phyloP scores from a whole-genome alignment of 2,797 vertebrate species.

The Sebastes matsubarae region DNA sequence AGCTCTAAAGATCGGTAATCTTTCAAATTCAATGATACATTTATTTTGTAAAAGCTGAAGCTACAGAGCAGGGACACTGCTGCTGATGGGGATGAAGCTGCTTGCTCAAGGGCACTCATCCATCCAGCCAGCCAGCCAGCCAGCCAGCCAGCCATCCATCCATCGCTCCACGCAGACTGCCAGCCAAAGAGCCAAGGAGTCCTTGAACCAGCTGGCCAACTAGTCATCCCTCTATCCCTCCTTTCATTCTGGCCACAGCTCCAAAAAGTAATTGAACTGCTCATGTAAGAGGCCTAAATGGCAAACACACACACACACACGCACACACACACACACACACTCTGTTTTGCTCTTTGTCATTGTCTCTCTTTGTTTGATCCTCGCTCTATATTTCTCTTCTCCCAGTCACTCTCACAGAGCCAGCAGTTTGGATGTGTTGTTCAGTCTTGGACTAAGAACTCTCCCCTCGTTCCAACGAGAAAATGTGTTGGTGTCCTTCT shows the following conservation, averaged over 20 bases:
- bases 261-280: slow-evolving; percentile 69
- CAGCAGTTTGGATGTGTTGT: slow-evolving; percentile 60
- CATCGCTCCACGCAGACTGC: slow-evolving; percentile 35
- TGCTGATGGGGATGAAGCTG: slow-evolving; percentile 42
- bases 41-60: not conserved
- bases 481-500: slow-evolving; percentile 60
- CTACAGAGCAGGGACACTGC: slow-evolving; percentile 1
- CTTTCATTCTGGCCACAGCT: slow-evolving; percentile 58
- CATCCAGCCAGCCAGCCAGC: slow-evolving; percentile 32
- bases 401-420: slow-evolving; percentile 36
- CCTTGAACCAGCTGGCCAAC: slow-evolving; percentile 64
- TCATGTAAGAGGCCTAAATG: slow-evolving; percentile 53
- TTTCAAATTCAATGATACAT: slow-evolving; percentile 1
- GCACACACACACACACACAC: slow-evolving; percentile 3
- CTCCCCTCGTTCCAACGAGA: slow-evolving; percentile 55
- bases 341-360: slow-evolving; percentile 15
- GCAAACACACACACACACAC: slow-evolving; percentile 4
- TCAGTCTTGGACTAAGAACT: slow-evolving; percentile 58
- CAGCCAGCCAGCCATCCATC: slow-evolving; percentile 40
- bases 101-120: slow-evolving; percentile 66
- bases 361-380: slow-evolving; percentile 51
- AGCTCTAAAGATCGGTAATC: too few species aligned
- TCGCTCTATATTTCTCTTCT: slow-evolving; percentile 34
- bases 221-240: slow-evolving; percentile 43
- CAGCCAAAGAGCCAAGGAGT: slow-evolving; percentile 60